Evolutionary conservation across 2,888 invertebrate species (phyloP).

Genomic region (Heliconius sara): DNA sequence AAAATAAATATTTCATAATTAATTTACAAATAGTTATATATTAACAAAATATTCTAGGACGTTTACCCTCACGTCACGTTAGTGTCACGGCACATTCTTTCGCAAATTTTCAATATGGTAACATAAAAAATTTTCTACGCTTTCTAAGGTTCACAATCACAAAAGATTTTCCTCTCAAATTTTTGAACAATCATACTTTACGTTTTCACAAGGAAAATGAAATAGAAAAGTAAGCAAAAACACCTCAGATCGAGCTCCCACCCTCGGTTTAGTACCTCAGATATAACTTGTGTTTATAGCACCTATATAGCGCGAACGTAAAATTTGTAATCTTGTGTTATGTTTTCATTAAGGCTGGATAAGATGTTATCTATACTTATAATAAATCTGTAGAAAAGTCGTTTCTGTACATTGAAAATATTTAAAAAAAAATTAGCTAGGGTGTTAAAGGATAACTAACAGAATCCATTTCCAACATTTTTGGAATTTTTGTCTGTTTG

Average conservation of each 20-base stretch:
- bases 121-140: background rate
- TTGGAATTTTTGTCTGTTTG: too few relatives aligned
- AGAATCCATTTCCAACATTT: too few relatives aligned
- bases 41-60: too few relatives aligned
- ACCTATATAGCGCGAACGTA: background rate
- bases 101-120: too few relatives aligned
- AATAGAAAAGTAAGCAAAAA: conserved; percentile 19
- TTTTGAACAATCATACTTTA: conserved; percentile 36
- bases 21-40: too few relatives aligned
- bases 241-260: conserved; percentile 8
- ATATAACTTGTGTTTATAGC: conserved; percentile 2
- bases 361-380: too few relatives aligned
- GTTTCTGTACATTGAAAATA: too few relatives aligned
- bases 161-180: background rate
- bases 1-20: too few relatives aligned
- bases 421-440: too few relatives aligned
- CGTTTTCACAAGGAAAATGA: conserved; percentile 28
- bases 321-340: conserved; percentile 1
- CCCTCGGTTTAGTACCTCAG: background rate
- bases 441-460: too few relatives aligned
- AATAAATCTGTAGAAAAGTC: too few relatives aligned
- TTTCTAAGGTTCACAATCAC: background rate
- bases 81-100: background rate
- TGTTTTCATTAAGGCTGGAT: background rate
- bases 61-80: too few relatives aligned